phyloP scores from a whole-genome alignment of 2,797 vertebrate species.

The Borostomias antarcticus region DNA sequence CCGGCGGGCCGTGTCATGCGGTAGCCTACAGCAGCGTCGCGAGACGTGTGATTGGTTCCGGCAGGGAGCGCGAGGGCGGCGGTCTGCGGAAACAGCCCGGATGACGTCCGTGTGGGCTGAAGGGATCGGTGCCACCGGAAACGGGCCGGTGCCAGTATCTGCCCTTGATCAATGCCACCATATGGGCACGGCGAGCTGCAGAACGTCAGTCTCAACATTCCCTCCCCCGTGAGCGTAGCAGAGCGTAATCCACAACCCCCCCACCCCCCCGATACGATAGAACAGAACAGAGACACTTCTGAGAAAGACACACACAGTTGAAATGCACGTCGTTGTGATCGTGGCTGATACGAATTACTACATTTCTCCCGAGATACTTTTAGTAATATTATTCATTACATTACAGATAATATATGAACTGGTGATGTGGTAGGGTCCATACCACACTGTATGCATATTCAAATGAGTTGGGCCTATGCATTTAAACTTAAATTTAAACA shows the following conservation, averaged over 20 bases:
- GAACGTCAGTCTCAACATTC: constrained; percentile 32
- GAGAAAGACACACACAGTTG: not conserved
- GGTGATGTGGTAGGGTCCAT: no score
- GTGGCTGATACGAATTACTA: no score
- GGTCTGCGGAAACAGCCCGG: constrained; percentile 7
- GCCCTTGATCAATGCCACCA: constrained; percentile 43
- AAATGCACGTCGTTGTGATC: no score
- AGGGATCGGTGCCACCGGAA: constrained; percentile 31
- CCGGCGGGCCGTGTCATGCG: constrained; percentile 24
- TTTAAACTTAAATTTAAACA: no score
- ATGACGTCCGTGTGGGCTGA: constrained; percentile 18
- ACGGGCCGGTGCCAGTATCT: constrained; percentile 28
- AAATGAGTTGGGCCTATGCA: no score
- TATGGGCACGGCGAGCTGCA: constrained; percentile 45
- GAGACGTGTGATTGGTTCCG: constrained; percentile 1
- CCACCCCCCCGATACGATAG: not conserved
- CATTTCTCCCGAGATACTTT: no score
- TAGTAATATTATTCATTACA: no score
- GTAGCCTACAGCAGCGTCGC: not conserved
- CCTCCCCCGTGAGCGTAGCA: not conserved
- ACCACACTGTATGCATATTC: no score
- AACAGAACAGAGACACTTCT: not conserved
- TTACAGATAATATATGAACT: no score
- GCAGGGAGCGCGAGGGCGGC: not conserved
- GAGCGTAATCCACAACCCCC: not conserved